Percentiles rank a stretch among this genome's conserved stretches.
Conservation (phyloP, 2,113 vertebrate genomes). For the Anolis sagrei region DNA sequence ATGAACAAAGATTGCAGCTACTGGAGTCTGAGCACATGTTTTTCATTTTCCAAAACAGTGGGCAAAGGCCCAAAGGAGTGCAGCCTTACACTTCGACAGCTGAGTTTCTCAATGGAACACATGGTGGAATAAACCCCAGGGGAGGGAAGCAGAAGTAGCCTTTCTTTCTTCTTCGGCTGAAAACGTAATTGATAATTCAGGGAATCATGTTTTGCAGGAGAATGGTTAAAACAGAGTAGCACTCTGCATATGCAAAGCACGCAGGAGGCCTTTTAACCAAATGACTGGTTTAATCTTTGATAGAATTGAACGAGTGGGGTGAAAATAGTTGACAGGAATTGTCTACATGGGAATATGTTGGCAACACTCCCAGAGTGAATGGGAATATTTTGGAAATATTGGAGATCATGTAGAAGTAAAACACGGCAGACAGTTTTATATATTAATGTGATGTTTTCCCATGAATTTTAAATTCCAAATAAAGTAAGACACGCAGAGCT, state of each 20-base stretch:
- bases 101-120: slow-evolving; percentile 50
- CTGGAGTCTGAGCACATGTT: slow-evolving; percentile 37
- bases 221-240: background rate
- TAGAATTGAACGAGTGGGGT: background rate
- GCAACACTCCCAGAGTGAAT: background rate
- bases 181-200: slow-evolving; percentile 26
- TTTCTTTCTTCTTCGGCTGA: slow-evolving; percentile 29
- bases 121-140: background rate
- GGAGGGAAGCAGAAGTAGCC: background rate
- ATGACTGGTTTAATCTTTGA: background rate
- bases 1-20: slow-evolving; percentile 31
- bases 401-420: background rate
- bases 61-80: slow-evolving; percentile 16
- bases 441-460: background rate
- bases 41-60: slow-evolving; percentile 59
- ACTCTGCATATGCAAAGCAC: background rate
- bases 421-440: too few species aligned
- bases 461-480: background rate
- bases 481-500: background rate
- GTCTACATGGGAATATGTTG: background rate
- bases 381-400: background rate
- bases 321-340: background rate
- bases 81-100: slow-evolving; percentile 40
- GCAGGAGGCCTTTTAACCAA: background rate
- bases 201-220: background rate